Conservation (phyloP, 2,888 invertebrate genomes). For the Paralinhomoeus sp. region DNA sequence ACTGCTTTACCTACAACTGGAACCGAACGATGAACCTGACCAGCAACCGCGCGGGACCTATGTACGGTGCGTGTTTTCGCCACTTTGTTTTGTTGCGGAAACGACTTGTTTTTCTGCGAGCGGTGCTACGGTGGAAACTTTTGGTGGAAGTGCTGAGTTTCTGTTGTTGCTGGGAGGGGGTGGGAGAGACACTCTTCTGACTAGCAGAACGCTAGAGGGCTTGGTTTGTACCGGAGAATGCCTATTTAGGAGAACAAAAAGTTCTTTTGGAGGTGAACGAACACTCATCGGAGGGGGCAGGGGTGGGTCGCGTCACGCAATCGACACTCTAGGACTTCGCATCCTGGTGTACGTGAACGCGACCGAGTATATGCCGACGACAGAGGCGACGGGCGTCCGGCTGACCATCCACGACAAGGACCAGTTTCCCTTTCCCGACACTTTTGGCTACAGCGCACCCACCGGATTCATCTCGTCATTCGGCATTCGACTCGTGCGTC, state of each 20-base stretch:
- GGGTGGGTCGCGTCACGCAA: no score
- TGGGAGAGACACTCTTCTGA: no score
- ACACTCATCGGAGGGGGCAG: no score
- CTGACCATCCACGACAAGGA: conserved; percentile 17
- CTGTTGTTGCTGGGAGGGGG: no score
- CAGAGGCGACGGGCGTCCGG: conserved; percentile 19
- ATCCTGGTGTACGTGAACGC: conserved; percentile 20
- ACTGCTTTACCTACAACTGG: conserved; percentile 19
- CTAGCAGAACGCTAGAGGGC: no score
- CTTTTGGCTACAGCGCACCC: conserved; percentile 18
- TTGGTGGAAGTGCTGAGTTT: no score
- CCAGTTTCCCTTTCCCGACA: conserved; percentile 21
- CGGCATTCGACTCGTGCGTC: conserved; percentile 14
- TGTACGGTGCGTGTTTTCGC: conserved; percentile 17
- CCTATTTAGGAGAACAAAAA: no score
- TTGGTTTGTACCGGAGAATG: no score
- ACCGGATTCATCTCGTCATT: conserved; percentile 20
- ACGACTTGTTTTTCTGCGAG: no score
- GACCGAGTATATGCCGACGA: conserved; percentile 20
- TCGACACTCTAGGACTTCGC: conserved; percentile 10
- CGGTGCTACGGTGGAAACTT: no score
- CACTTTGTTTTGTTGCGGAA: no score
- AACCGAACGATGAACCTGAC: conserved; percentile 13
- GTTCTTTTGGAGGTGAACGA: no score
- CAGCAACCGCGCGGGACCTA: conserved; percentile 19